Evolutionary conservation across 2,888 invertebrate species (phyloP).

Genomic region (Ditylenchus weischeri): DNA sequence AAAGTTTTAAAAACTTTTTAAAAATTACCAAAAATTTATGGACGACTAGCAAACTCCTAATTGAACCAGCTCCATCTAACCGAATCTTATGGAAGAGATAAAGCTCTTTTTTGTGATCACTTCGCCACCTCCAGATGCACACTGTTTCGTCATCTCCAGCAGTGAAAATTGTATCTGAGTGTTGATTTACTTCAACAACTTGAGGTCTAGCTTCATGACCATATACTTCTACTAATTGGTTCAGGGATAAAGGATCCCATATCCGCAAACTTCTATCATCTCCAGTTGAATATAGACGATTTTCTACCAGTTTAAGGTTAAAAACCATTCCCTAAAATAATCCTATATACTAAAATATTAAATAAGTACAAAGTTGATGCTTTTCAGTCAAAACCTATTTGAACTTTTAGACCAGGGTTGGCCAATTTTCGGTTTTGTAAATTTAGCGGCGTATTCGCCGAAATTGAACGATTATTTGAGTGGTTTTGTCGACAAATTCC

Average conservation of each 20-base stretch:
- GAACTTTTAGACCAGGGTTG: no score
- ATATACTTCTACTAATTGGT: neutral
- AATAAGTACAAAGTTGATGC: no score
- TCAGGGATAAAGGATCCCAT: neutral
- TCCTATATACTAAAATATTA: no score
- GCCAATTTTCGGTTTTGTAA: no score
- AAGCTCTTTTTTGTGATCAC: neutral
- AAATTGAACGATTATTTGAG: no score
- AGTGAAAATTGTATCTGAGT: neutral
- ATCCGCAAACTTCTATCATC: constrained; percentile 1
- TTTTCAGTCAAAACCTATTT: no score
- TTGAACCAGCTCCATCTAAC: neutral
- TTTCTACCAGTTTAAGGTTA: neutral
- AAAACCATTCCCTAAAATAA: constrained; percentile 5
- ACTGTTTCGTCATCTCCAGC: constrained; percentile 3
- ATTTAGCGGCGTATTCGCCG: no score
- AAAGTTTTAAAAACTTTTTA: neutral
- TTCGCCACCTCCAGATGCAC: neutral
- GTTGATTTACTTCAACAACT: neutral
- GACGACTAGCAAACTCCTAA: neutral
- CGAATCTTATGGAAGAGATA: neutral
- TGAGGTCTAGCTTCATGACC: neutral
- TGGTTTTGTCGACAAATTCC: no score
- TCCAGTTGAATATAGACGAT: neutral
- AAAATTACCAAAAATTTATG: neutral